Base-by-base conservation (phyloP, 2,888 invertebrate genomes). In the Pristionchus entomophagus region DNA sequence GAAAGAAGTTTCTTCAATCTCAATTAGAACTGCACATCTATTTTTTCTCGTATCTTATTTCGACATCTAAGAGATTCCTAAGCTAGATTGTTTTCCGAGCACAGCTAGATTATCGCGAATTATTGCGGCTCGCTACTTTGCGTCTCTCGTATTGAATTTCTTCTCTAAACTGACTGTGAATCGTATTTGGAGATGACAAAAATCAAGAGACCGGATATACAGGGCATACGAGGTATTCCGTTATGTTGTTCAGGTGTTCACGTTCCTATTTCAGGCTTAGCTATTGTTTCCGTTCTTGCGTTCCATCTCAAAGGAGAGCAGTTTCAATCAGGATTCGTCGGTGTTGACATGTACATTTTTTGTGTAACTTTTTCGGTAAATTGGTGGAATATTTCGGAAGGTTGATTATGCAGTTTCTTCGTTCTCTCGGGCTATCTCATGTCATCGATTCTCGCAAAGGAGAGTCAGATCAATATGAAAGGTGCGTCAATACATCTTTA, bases 391-490 rank as follows among this genome's bases (percentile, higher is more conserved):
- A n/a, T n/a, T n/a, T n/a, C n/a, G n/a, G n/a, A 45, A 10, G 8
- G 6, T 17, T 32, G 35, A 65, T 32, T 65, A 6, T n/a, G 32
- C 35, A 80, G 78, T n/a, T 80, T 80, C 51, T 80, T 80, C 78
- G 78, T 80, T 3, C 78, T 80, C 51, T 80, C 78, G 19, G 78
- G 78, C 14, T 80, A 51, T 32, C 78, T 80, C 12, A 80, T 80
- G 78, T 80, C 78, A 17, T 80, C 78, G 1, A 80, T 80, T 32
- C 78, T 80, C 19, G 78, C 78, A 10, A 26, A 22, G 0, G 78
- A 80, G 51, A 38, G 78, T 5, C 19, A 2, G 0, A 49, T 80
- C 29, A 22, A 49, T 32, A 0, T 51, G 32, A 32, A 22, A 22
- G 78, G 78, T 80, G 17, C 32, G 22, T 6, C 29, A 5, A 6